phyloP scores from a whole-genome alignment of 2,797 vertebrate species.

The Enteromius viviparus region DNA sequence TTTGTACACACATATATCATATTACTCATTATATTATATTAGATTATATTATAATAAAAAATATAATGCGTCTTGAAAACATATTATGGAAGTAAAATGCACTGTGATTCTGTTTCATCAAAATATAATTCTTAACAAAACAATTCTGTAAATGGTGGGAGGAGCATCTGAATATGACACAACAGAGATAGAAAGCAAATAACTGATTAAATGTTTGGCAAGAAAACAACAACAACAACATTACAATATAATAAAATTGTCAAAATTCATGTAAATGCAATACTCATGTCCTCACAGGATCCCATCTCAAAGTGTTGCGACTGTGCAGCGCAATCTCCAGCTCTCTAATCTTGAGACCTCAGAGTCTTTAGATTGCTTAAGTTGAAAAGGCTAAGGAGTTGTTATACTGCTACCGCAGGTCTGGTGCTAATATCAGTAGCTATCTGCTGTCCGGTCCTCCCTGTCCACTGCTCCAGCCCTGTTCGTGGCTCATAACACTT shows the following conservation, averaged over 20 bases:
- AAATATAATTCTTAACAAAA: background rate
- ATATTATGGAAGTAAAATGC: background rate
- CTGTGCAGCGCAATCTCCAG: slow-evolving; percentile 9
- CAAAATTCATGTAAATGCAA: background rate
- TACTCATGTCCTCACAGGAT: background rate
- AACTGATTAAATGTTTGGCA: background rate
- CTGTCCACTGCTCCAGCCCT: slow-evolving; percentile 43
- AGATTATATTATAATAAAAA: background rate
- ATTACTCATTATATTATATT: too few relatives aligned
- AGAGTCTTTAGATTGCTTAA: slow-evolving; percentile 46
- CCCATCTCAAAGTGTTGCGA: background rate
- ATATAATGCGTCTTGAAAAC: background rate
- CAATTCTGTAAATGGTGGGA: background rate
- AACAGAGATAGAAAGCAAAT: background rate
- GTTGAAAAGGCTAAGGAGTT: slow-evolving; percentile 50
- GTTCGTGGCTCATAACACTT: slow-evolving; percentile 58
- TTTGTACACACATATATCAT: too few relatives aligned
- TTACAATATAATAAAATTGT: background rate
- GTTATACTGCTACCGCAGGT: slow-evolving; percentile 51
- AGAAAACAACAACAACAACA: too few relatives aligned
- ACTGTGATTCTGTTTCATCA: background rate
- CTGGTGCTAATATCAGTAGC: slow-evolving; percentile 62
- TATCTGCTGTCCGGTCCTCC: slow-evolving; percentile 59
- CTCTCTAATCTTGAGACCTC: slow-evolving; percentile 45
- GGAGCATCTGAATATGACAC: background rate